Base-by-base conservation (phyloP, 2,888 invertebrate genomes). In the Papilio demoleus region DNA sequence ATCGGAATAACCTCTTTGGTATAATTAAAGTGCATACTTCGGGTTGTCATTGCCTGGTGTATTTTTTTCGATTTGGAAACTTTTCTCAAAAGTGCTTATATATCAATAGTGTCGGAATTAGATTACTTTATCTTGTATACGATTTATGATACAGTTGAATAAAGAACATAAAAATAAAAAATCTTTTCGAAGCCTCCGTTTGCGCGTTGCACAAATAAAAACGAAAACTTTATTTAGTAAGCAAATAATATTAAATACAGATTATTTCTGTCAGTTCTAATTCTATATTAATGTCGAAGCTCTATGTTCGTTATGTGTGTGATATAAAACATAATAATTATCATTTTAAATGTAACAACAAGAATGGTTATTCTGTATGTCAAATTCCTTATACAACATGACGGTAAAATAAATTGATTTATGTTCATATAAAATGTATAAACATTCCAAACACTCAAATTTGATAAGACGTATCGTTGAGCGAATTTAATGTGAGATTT, bases 11-110 rank as follows among this genome's bases (percentile, higher is more conserved):
- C 72, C 67, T 72, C 67, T 65, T 53, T 71, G 73, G 77, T 76
- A 79, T 75, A 77, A 77, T 77, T 76, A 72, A 75, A 71, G 70
- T 71, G 71, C 70, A 74, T 73, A 72, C 77, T 76, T 75, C 75
- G 76, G 72, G 74, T 73, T 71, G 69, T 50, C 70, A 60, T 63
- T 42, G 56, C 40, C 45, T 56, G 34, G 5, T 38, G 72, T 27
- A n/a, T 60, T 17, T 22, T 40, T 31, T 31, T n/a, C 11, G 22
- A 40, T 70, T 74, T 70, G 70, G 67, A 71, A 65, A 65, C 45
- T 65, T 63, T 62, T 69, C 62, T 68, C n/a, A 63, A 64, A 67
- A 58, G 60, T 36, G 58, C 45, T 56, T 62, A 60, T 42, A 47
- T 45, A 22, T 63, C 27, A 42, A 60, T 61, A 45, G 63, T 63